These are phyloP conservation scores for Drosophila picticornis DNA, from an alignment of 2,888 invertebrate species.

Conservation along the genomic window DNA sequence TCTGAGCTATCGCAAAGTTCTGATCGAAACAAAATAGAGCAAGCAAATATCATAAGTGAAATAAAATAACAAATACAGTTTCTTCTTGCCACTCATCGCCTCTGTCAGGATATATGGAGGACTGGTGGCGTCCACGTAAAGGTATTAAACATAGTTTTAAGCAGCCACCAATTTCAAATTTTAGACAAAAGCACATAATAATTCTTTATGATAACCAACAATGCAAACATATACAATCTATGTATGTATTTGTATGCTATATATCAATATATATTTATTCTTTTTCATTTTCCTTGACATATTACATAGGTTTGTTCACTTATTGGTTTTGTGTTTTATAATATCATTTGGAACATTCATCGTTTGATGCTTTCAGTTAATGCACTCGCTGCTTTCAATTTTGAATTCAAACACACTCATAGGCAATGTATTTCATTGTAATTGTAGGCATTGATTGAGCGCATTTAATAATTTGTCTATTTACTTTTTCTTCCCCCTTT, in stretches of 20 bases:
- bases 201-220: constrained; percentile 32
- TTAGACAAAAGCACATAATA: constrained; percentile 54
- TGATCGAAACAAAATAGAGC: constrained; percentile 30
- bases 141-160: constrained; percentile 88
- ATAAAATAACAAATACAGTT: constrained; percentile 86
- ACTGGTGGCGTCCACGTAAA: constrained; percentile 99
- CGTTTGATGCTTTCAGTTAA: constrained; percentile 12
- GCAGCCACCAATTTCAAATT: constrained; percentile 37
- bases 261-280: constrained; percentile 1
- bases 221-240: background rate
- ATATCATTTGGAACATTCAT: background rate
- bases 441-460: constrained; percentile 47
- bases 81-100: constrained; percentile 93
- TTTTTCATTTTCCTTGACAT: background rate
- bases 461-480: constrained; percentile 82
- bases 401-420: constrained; percentile 7
- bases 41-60: constrained; percentile 76
- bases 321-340: constrained; percentile 6
- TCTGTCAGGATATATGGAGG: constrained; percentile 99
- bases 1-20: background rate
- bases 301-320: background rate
- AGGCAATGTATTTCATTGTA: constrained; percentile 17
- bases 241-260: constrained; percentile 3
- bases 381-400: constrained; percentile 13
- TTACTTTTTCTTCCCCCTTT: constrained; percentile 77